phyloP scores from a whole-genome alignment of 2,888 invertebrate genomes.

The Apomyelois bistriatella region DNA sequence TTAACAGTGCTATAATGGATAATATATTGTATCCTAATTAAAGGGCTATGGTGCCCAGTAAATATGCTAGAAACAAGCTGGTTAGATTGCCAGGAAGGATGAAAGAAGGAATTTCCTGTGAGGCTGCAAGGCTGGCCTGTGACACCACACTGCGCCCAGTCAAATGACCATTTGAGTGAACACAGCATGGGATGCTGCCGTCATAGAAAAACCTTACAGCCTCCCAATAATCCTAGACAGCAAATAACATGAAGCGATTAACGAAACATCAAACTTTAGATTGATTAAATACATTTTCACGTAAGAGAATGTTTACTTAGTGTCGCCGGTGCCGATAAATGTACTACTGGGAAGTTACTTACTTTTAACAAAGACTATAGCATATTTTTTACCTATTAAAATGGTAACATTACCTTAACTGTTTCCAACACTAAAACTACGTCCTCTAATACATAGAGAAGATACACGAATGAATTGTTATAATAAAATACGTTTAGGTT shows the following conservation, averaged over 20 bases:
- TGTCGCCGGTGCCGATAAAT: constrained; percentile 26
- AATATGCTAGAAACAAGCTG: constrained; percentile 54
- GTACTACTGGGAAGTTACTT: constrained; percentile 32
- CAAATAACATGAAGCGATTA: constrained; percentile 32
- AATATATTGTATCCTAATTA: constrained; percentile 51
- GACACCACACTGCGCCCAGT: constrained; percentile 66
- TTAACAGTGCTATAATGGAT: constrained; percentile 75
- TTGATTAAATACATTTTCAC: constrained; percentile 38
- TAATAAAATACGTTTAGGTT: constrained; percentile 59
- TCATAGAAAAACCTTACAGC: constrained; percentile 46
- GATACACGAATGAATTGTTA: constrained; percentile 70
- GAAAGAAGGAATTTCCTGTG: constrained; percentile 44
- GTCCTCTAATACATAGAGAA: constrained; percentile 42
- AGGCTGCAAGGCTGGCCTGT: constrained; percentile 38
- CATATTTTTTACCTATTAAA: constrained; percentile 38
- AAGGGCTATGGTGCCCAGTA: constrained; percentile 57
- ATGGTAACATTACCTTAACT: constrained; percentile 54
- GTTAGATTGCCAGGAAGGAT: constrained; percentile 57
- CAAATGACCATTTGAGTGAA: constrained; percentile 70
- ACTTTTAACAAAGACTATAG: constrained; percentile 31
- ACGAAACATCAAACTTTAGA: constrained; percentile 34
- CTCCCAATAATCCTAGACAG: constrained; percentile 41
- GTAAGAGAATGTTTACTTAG: constrained; percentile 32
- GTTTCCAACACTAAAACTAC: constrained; percentile 64
- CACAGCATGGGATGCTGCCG: constrained; percentile 71